Percentiles rank a stretch among this genome's conserved stretches.
These are phyloP conservation scores for Tineola bisselliella DNA, from an alignment of 2,888 invertebrate genomes.

Conservation along the genomic window DNA sequence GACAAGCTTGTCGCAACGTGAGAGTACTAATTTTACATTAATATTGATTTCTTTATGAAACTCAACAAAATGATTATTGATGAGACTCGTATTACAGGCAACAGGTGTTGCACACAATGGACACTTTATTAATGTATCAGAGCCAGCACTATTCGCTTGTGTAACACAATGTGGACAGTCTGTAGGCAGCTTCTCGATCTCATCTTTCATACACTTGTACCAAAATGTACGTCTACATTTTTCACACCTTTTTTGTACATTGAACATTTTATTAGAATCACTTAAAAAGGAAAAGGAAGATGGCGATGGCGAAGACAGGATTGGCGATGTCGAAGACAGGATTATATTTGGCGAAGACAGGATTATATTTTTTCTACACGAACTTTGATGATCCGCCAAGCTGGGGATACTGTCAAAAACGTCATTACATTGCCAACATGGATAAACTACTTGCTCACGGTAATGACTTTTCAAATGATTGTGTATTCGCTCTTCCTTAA, in stretches of 20 bases:
- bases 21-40: not conserved
- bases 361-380: no score
- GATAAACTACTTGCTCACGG: conserved; percentile 29
- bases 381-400: conserved; percentile 30
- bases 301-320: no score
- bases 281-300: no score
- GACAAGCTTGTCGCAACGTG: not conserved
- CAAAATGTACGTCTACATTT: conserved; percentile 41
- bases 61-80: not conserved
- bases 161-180: conserved; percentile 45
- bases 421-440: conserved; percentile 45
- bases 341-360: no score
- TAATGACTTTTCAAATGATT: conserved; percentile 37
- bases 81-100: not conserved
- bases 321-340: no score
- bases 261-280: conserved; percentile 16
- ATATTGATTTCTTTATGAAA: not conserved
- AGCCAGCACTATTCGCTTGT: not conserved
- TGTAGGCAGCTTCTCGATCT: conserved; percentile 37
- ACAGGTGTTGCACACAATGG: not conserved
- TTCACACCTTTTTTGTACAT: conserved; percentile 43
- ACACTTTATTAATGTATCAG: not conserved
- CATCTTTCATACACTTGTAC: conserved; percentile 40
- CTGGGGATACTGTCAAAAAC: conserved; percentile 27
- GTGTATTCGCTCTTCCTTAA: not conserved